Percentiles rank a stretch among this genome's conserved stretches.
These are phyloP conservation scores for Montipora capitata DNA, from an alignment of 92 coral and sea anemone species.

Conservation along the genomic window DNA sequence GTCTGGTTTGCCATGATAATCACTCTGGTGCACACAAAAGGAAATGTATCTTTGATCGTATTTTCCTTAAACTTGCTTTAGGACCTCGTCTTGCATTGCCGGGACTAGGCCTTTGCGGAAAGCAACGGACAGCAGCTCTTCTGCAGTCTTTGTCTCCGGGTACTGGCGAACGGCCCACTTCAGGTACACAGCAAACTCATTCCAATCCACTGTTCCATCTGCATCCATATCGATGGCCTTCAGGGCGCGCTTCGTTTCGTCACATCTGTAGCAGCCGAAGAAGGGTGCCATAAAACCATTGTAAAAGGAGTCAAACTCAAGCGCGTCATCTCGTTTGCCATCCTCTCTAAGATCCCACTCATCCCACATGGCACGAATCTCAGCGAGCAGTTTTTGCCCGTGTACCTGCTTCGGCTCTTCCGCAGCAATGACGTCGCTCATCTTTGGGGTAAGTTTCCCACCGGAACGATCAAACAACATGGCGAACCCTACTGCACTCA, in stretches of 20 bases:
- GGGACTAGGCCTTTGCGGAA: conserved; percentile 18
- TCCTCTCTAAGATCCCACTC: conserved; percentile 82
- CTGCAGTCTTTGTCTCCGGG: conserved; percentile 59
- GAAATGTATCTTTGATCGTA: neutral
- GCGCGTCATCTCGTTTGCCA: conserved; percentile 64
- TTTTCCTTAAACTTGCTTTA: neutral
- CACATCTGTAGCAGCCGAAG: conserved; percentile 81
- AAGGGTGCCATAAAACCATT: conserved; percentile 81
- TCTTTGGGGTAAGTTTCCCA: conserved; percentile 75
- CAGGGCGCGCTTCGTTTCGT: conserved; percentile 76
- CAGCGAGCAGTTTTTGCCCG: conserved; percentile 56
- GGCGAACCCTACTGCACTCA: conserved; percentile 85
- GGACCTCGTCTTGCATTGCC: conserved; percentile 5
- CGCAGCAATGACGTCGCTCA: conserved; percentile 71
- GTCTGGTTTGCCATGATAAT: neutral
- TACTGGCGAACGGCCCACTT: conserved; percentile 90
- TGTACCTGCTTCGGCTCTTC: conserved; percentile 53
- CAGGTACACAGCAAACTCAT: conserved; percentile 86
- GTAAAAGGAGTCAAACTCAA: conserved; percentile 79
- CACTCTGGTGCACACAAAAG: neutral
- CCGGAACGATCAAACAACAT: conserved; percentile 87
- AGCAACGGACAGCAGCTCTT: conserved; percentile 5
- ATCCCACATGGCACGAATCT: conserved; percentile 83
- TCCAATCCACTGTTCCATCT: conserved; percentile 84
- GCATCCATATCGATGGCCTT: conserved; percentile 85